Evolutionary conservation across 2,888 invertebrate species (phyloP).

Genomic region (Leucophora obtusa): DNA sequence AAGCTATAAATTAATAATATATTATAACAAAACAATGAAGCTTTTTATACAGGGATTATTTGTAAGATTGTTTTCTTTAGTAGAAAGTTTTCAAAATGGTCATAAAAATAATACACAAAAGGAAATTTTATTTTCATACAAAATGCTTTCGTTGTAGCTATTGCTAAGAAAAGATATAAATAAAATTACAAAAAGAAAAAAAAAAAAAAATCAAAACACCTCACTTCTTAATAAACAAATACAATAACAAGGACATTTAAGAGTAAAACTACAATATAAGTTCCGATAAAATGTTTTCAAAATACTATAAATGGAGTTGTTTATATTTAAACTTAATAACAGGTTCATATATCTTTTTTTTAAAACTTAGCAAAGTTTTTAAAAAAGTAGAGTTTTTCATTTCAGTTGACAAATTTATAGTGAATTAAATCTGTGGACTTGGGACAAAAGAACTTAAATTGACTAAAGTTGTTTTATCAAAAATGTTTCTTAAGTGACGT

Average conservation of each 20-base stretch:
- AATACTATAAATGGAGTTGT: not conserved
- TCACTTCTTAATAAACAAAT: conserved; percentile 8
- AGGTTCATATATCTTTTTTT: too few relatives aligned
- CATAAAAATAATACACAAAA: conserved; percentile 57
- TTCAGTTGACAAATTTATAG: too few relatives aligned
- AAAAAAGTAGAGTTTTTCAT: too few relatives aligned
- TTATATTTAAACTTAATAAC: not conserved
- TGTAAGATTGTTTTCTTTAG: conserved; percentile 22
- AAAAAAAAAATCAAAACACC: conserved; percentile 25
- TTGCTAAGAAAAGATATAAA: conserved; percentile 61
- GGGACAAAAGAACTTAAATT: too few relatives aligned
- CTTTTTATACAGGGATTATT: conserved; percentile 26
- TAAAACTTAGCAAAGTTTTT: too few relatives aligned
- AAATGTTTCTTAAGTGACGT: too few relatives aligned
- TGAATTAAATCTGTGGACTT: too few relatives aligned
- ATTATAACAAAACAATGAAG: conserved; percentile 11
- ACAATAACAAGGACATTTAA: not conserved
- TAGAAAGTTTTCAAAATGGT: conserved; percentile 50
- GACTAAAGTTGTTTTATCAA: too few relatives aligned
- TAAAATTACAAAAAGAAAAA: conserved; percentile 51
- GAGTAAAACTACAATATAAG: not conserved
- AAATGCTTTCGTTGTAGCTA: conserved; percentile 24
- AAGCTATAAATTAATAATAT: conserved; percentile 48
- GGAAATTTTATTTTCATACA: conserved; percentile 11
- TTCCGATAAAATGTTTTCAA: not conserved